These are phyloP conservation scores for Artibeus jamaicensis DNA, from an alignment of 2,797 vertebrate genomes.

Conservation along the genomic window DNA sequence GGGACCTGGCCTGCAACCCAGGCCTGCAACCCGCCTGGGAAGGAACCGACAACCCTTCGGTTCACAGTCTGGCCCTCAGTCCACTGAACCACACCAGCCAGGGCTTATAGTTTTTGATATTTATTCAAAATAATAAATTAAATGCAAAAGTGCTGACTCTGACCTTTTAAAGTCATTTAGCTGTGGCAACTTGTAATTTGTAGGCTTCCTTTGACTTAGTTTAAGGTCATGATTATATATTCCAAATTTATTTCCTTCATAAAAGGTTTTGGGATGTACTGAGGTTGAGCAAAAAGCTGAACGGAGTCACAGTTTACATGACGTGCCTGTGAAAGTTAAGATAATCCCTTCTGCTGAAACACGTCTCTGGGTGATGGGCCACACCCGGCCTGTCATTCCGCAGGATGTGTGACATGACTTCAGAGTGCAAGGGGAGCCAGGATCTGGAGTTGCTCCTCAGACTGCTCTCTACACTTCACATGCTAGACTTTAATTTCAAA, in stretches of 20 bases:
- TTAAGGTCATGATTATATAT: neutral
- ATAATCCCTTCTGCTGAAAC: neutral
- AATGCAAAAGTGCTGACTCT: slow-evolving; percentile 13
- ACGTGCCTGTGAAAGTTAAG: neutral
- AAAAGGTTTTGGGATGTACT: neutral
- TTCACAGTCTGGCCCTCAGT: too few relatives aligned
- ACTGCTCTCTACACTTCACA: neutral
- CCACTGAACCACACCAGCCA: too few relatives aligned
- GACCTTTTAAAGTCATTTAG: neutral
- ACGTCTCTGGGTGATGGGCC: neutral
- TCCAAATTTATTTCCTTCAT: slow-evolving; percentile 33
- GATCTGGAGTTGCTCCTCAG: neutral
- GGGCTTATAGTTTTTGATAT: neutral
- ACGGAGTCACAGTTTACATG: neutral
- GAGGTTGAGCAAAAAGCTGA: slow-evolving; percentile 32
- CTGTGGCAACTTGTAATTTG: neutral
- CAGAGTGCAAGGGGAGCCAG: neutral
- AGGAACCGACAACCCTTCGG: too few relatives aligned
- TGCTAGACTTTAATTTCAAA: slow-evolving; percentile 11
- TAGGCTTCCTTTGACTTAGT: neutral
- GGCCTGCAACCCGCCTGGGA: too few relatives aligned
- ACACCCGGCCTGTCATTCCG: neutral
- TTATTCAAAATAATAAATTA: slow-evolving; percentile 11
- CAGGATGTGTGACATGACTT: neutral
- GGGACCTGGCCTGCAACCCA: too few relatives aligned